Percentiles rank a stretch among this genome's conserved stretches.
Conservation (phyloP, 2,113 vertebrate genomes). For the Neopipo cinnamomea region DNA sequence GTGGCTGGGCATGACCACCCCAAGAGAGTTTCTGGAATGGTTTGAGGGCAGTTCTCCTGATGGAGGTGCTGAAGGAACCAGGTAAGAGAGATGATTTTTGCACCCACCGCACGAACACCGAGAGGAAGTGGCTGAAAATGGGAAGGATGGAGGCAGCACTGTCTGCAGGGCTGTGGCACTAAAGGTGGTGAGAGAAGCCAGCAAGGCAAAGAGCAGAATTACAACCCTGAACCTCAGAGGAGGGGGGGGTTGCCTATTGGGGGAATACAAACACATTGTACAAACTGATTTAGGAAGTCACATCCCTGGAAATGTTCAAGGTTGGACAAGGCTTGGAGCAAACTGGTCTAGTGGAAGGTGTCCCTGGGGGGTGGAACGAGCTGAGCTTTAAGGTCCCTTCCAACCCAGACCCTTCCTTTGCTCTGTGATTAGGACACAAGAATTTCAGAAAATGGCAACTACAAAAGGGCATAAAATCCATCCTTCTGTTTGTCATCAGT, state of each 20-base stretch:
- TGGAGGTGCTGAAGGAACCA: background rate
- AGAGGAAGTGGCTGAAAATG: background rate
- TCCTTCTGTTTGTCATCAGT: background rate
- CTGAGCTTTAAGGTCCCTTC: background rate
- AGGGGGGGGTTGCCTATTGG: background rate
- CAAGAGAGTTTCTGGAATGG: background rate
- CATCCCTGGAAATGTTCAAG: background rate
- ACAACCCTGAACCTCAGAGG: background rate
- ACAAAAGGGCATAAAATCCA: background rate
- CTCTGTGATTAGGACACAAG: background rate
- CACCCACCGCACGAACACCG: background rate
- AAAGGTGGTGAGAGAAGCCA: background rate
- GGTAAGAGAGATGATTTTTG: background rate
- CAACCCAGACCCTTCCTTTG: background rate
- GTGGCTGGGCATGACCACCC: background rate
- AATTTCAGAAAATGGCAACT: background rate
- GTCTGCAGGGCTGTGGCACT: background rate
- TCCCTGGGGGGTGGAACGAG: background rate
- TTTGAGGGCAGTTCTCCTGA: background rate
- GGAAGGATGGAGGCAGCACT: background rate
- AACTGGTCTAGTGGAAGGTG: background rate
- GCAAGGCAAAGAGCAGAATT: background rate
- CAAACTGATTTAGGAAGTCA: background rate
- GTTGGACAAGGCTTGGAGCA: background rate
- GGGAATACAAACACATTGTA: background rate